Base-by-base conservation (phyloP, 2,797 vertebrate species). In the Scolopax rusticola region DNA sequence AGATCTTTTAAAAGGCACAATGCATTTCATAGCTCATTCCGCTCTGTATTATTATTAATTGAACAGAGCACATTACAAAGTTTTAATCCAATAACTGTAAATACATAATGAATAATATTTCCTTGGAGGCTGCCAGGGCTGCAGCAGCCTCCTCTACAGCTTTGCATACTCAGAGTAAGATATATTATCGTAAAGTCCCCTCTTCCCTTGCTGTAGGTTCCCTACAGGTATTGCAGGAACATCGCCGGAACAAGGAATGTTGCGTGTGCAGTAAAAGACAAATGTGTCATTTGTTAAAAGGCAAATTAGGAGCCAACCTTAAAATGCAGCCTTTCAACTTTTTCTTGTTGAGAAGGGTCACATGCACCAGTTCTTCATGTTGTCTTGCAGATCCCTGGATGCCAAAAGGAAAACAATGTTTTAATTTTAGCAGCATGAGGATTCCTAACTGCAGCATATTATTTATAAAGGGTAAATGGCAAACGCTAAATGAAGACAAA, bases 1-100 rank as follows among this genome's bases (percentile, higher is more conserved):
- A 97, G 95, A 97, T 95, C 96, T 97, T 98, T 97, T 95, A 95
- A 97, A 97, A 97, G 97, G 95, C 94, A 97, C 96, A 95, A 90
- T 97, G 93, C 95, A 96, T 98, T 98, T 98, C 94, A 97, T 96
- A 97, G 95, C 84, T 96, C 92, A 96, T 87, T 74, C 96, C 33
- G 4, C 63, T 97, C 93, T 83, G 61, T 97, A 97, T 97, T 98
- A 97, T 97, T 98, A 98, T 98, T 98, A 98, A 98, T 98, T 98
- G 97, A 97, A 96, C 95, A 96, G 94, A 97, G 91, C 95, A 96
- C 84, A 97, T 97, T 97, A 97, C 96, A 96, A 96, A 97, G 86
- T 97, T 97, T 97, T 97, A 97, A 98, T 98, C 86, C 95, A 97
- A 97, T 98, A 98, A 97, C 94, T 97, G 84, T 97, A 98, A 97